Evolutionary conservation across 2,888 invertebrate species (phyloP).

Genomic region (Pardosa pseudoannulata): DNA sequence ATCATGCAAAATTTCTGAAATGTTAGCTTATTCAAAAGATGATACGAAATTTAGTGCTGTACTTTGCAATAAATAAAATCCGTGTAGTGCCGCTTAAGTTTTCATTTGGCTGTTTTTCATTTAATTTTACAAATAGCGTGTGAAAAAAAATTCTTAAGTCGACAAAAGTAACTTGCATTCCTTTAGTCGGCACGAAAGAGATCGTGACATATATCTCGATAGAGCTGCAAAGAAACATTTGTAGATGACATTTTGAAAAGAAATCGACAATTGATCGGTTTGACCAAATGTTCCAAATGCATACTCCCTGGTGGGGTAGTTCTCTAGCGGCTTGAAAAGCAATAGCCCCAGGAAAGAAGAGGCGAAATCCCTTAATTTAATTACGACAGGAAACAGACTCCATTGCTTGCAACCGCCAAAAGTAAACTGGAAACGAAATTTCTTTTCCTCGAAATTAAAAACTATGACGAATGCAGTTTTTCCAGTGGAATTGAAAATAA

Average conservation of each 20-base stretch:
- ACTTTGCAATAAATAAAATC: too few species aligned
- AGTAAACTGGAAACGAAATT: not conserved
- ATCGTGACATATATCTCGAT: constrained; percentile 25
- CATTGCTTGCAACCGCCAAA: not conserved
- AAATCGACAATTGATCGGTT: constrained; percentile 67
- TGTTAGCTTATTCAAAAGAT: too few species aligned
- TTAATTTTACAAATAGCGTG: too few species aligned
- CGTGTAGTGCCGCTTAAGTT: too few species aligned
- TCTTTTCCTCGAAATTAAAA: not conserved
- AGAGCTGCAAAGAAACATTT: constrained; percentile 52
- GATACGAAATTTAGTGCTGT: too few species aligned
- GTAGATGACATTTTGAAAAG: constrained; percentile 60
- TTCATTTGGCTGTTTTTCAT: too few species aligned
- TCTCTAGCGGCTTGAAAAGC: constrained; percentile 34
- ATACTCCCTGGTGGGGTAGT: constrained; percentile 25
- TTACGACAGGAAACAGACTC: not conserved
- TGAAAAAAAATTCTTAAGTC: too few species aligned
- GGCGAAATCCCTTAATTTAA: constrained; percentile 43
- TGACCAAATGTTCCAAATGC: constrained; percentile 45
- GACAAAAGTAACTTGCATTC: too few species aligned
- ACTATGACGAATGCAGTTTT: not conserved
- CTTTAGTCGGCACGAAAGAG: not conserved
- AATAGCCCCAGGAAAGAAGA: constrained; percentile 23
- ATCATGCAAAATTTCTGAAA: too few species aligned
- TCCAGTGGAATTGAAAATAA: too few species aligned